Base-by-base conservation (phyloP, 2,113 vertebrate species). In the Psettodes erumei region DNA sequence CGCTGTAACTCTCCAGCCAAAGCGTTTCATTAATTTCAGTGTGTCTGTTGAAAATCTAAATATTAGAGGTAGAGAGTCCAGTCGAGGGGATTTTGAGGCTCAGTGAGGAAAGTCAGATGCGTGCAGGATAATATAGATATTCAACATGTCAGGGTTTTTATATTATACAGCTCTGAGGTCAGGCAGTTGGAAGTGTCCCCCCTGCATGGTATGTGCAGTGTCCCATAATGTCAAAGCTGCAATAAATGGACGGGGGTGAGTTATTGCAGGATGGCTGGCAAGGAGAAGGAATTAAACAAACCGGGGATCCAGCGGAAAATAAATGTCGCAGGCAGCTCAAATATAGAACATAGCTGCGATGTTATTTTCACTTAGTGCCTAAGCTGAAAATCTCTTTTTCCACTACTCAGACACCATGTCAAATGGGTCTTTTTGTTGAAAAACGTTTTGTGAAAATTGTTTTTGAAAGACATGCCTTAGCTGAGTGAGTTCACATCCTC, bases 191-290 rank as follows among this genome's bases (percentile, higher is more conserved):
- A 86, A 68, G 54, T 73, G 78, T 81, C 83, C 63, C 28, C n/a
- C 75, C 68, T 56, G 63, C 40, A 33, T 74, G 48, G 23, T 64
- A 59, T 79, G 80, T 59, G 54, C 58, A 66, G 70, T 71, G 77
- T 88, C 88, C 79, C 50, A 48, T 79, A 59, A 74, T 75, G 84
- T 86, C 79, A 81, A 23, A 63, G 68, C 51, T 61, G 73, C 64
- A 66, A 59, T 77, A 75, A 81, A 81, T 75, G 83, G 73, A 75
- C 55, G 43, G 56, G 60, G 67, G 64, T 86, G 88, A 92, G 70
- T 86, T 86, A 93, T 75, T 56, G 87, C 92, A 90, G 93, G 92
- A 93, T 87, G 86, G 78, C 88, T 82, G 73, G 79, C 62, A 81
- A 86, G 67, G n/a, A 82, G 68, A 68, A 74, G 54, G 72, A 85